Percentiles rank a stretch among this genome's conserved stretches.
Evolutionary conservation across 2,113 vertebrate species (phyloP).

Genomic region (Myiagra hebetior): DNA sequence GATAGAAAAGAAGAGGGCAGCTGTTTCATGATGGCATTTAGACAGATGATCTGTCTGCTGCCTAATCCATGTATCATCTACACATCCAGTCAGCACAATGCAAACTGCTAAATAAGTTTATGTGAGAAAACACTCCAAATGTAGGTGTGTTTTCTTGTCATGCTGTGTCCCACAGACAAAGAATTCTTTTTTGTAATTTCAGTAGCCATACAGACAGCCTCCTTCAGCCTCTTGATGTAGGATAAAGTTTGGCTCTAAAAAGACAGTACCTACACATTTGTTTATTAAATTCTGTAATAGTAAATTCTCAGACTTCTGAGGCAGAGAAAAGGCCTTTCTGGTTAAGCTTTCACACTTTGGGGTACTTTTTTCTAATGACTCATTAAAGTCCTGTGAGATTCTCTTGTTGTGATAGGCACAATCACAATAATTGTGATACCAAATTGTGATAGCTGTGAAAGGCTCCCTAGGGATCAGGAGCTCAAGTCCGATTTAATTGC

Average conservation of each 20-base stretch:
- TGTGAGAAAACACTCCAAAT: background rate
- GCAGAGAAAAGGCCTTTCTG: background rate
- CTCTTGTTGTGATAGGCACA: background rate
- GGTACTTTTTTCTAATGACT: background rate
- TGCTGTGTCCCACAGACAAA: background rate
- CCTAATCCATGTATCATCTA: conserved; percentile 6
- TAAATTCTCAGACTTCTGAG: background rate
- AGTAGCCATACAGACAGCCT: background rate
- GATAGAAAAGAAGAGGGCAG: conserved; percentile 37
- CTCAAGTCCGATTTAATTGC: background rate
- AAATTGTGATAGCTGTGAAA: background rate
- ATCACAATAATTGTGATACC: background rate
- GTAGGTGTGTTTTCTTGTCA: background rate
- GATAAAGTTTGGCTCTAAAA: background rate
- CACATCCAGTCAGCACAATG: background rate
- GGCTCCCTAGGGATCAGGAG: background rate
- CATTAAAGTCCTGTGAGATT: background rate
- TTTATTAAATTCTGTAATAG: background rate
- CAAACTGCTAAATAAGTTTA: background rate
- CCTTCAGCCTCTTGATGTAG: background rate
- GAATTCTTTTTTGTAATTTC: background rate
- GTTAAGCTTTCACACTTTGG: background rate
- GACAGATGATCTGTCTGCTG: conserved; percentile 38
- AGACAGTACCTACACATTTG: fast-evolving
- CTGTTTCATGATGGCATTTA: conserved; percentile 46